A percentile compares a stretch with the other conserved stretches of the same genome.
These are phyloP conservation scores for Thunnus thynnus DNA, from an alignment of 2,113 vertebrate species.

Conservation along the genomic window DNA sequence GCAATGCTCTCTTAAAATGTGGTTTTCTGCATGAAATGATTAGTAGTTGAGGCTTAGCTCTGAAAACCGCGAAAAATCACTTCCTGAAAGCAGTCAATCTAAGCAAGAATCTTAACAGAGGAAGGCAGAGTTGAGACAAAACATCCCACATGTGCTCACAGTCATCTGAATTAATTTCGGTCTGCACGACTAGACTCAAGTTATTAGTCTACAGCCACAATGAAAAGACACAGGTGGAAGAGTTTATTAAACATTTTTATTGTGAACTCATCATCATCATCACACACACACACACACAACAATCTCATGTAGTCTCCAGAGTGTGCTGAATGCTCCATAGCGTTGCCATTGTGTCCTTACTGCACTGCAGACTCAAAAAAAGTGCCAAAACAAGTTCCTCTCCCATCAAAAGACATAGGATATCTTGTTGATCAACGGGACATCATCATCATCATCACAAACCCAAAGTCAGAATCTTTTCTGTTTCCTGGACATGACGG, in stretches of 20 bases:
- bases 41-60: constrained; percentile 43
- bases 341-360: constrained; percentile 61
- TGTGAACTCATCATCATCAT: constrained; percentile 58
- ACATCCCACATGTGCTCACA: constrained; percentile 13
- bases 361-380: constrained; percentile 59
- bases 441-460: background rate
- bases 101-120: constrained; percentile 68
- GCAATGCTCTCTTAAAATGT: constrained; percentile 50
- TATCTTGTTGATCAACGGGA: constrained; percentile 34
- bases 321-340: constrained; percentile 65
- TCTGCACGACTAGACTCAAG: background rate
- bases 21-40: constrained; percentile 74
- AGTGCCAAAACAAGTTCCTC: constrained; percentile 50
- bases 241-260: constrained; percentile 75
- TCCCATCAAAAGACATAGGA: constrained; percentile 20
- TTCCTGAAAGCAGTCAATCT: constrained; percentile 91
- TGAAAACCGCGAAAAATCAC: constrained; percentile 82
- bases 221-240: background rate
- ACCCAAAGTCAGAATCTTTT: constrained; percentile 8
- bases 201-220: background rate
- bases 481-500: constrained; percentile 5
- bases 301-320: constrained; percentile 57
- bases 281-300: constrained; percentile 32
- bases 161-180: background rate
- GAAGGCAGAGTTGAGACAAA: constrained; percentile 41